Conservation (phyloP, 2,113 vertebrate species). For the Typhlomys cinereus region DNA sequence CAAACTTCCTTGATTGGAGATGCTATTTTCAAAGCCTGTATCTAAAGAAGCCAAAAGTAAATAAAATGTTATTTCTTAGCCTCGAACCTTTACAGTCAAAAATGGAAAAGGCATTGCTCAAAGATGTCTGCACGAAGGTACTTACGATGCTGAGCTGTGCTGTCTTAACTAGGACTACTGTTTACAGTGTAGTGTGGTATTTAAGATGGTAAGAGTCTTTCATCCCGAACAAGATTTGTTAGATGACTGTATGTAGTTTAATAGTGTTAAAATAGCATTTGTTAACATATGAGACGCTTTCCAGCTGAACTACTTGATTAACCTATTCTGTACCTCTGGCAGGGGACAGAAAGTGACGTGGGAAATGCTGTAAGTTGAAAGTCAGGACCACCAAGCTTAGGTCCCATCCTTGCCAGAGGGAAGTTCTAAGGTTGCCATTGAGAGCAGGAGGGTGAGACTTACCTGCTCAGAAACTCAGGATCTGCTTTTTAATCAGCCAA, state of each 20-base stretch:
- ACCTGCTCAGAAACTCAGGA: not conserved
- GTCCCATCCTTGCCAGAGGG: not conserved
- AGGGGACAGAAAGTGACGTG: not conserved
- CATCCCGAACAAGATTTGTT: not conserved
- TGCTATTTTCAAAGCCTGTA: not conserved
- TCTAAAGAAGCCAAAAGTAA: not conserved
- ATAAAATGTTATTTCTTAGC: not conserved
- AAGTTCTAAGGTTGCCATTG: accelerated
- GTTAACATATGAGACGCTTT: not conserved
- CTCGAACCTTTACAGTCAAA: not conserved
- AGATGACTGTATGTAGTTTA: not conserved
- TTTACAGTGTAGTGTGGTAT: not conserved
- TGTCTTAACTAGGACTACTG: not conserved
- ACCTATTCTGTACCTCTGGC: not conserved
- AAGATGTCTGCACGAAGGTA: not conserved
- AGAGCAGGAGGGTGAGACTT: not conserved
- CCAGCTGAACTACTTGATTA: not conserved
- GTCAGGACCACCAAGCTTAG: too few species aligned
- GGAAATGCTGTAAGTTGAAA: not conserved
- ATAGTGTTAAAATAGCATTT: not conserved
- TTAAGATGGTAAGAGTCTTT: not conserved
- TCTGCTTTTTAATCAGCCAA: not conserved
- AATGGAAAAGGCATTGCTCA: accelerated
- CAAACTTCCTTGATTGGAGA: not conserved
- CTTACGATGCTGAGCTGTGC: too few species aligned